Conservation (phyloP, 2,113 vertebrate genomes). For the Polypterus bichir region DNA sequence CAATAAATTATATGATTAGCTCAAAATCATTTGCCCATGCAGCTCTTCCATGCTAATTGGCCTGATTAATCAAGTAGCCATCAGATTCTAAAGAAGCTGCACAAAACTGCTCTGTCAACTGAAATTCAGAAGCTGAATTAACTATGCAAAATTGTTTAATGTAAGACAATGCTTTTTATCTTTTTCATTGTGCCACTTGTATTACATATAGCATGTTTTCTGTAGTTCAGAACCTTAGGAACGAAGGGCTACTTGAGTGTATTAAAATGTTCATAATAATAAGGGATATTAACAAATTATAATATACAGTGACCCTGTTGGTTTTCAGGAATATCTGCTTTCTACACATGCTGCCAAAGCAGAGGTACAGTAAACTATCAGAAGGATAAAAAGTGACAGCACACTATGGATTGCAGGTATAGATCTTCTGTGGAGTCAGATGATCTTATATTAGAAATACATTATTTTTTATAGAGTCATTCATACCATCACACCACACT, state of each 20-base stretch:
- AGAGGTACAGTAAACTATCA: no score
- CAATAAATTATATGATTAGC: slow-evolving; percentile 12
- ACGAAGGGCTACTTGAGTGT: neutral
- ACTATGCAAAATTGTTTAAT: neutral
- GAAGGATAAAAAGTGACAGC: no score
- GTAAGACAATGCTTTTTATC: neutral
- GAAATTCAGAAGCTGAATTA: neutral
- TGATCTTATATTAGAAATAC: no score
- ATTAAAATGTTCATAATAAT: no score
- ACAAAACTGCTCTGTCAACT: neutral
- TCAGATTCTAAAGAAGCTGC: slow-evolving; percentile 3
- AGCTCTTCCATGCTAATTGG: slow-evolving; percentile 22
- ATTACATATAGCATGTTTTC: neutral
- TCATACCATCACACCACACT: no score
- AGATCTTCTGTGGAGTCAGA: no score
- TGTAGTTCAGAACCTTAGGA: neutral
- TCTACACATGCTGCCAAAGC: no score
- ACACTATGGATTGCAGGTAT: no score
- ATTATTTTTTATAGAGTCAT: no score
- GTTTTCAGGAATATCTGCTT: no score
- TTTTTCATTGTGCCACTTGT: neutral
- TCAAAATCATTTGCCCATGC: slow-evolving; percentile 16
- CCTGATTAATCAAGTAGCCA: neutral
- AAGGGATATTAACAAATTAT: no score
- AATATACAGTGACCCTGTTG: no score